Evolutionary conservation across 2,113 vertebrate species (phyloP).

Genomic region (cat (Felis catus)): DNA sequence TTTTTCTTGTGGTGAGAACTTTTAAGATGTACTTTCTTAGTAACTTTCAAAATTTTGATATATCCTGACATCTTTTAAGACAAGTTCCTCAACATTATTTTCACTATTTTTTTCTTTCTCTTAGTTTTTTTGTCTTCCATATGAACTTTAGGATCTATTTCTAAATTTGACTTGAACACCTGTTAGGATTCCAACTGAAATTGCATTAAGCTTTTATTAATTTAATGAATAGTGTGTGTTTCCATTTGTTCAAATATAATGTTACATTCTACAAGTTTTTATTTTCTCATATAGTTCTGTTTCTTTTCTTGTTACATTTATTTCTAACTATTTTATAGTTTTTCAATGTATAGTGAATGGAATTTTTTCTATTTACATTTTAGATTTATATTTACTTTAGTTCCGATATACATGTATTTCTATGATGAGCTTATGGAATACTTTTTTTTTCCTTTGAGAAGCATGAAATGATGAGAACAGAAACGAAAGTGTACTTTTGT

Average conservation of each 20-base stretch:
- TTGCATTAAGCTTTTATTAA: slow-evolving; percentile 6
- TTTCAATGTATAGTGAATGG: neutral
- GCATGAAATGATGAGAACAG: neutral
- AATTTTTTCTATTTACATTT: neutral
- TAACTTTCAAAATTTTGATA: neutral
- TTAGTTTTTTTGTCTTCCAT: neutral
- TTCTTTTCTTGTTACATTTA: neutral
- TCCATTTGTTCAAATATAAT: slow-evolving; percentile 36
- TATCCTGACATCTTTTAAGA: neutral
- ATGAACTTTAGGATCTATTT: neutral
- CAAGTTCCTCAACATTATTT: neutral
- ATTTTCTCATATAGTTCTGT: neutral
- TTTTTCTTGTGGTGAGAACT: neutral
- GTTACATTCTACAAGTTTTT: slow-evolving; percentile 35
- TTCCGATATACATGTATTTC: neutral
- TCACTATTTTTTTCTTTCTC: neutral
- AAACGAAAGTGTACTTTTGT: neutral
- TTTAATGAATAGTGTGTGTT: neutral
- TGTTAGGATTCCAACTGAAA: neutral
- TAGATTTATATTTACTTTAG: slow-evolving; percentile 14
- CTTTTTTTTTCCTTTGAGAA: neutral
- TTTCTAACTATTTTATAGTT: slow-evolving; percentile 16
- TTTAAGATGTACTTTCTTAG: neutral
- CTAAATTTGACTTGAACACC: neutral
- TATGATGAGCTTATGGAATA: neutral